Percentiles rank a stretch among this genome's conserved stretches.
phyloP scores from a whole-genome alignment of 2,113 vertebrate genomes.

The Picathartes gymnocephalus region DNA sequence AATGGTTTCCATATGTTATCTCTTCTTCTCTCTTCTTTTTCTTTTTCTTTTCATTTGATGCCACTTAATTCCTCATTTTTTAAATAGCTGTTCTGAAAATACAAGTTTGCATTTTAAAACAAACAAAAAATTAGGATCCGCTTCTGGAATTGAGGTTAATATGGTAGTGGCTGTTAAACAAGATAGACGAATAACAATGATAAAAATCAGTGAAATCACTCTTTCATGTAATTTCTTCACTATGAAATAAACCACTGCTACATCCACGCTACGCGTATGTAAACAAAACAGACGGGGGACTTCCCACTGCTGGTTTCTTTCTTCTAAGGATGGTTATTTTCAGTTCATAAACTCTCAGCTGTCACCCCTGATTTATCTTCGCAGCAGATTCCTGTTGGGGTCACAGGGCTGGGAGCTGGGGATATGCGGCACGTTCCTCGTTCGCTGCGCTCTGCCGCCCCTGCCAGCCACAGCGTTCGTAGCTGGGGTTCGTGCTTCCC shows the following conservation, averaged over 20 bases:
- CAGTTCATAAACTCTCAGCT: conserved; percentile 51
- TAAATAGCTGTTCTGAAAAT: background rate
- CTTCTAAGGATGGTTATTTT: conserved; percentile 15
- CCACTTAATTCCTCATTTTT: background rate
- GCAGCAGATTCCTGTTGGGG: background rate
- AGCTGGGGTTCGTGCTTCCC: background rate
- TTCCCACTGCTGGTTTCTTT: conserved; percentile 31
- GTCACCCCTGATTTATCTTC: background rate
- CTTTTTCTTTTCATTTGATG: background rate
- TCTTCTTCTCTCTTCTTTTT: background rate
- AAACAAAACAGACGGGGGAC: conserved; percentile 31
- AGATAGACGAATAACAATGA: rapidly evolving
- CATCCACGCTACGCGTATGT: background rate
- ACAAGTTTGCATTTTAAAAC: background rate
- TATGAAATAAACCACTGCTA: background rate
- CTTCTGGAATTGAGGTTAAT: background rate
- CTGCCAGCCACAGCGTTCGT: background rate
- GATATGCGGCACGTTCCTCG: background rate
- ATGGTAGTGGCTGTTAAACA: background rate
- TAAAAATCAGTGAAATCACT: background rate
- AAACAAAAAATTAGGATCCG: background rate
- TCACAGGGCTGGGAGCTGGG: background rate
- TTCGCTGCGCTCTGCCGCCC: background rate
- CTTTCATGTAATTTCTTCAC: background rate
- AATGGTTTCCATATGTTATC: background rate